Evolutionary conservation across 1,140 invertebrate genomes (phyloP), one percentile per base, ranked within the genome.

Genomic region (Cardiocondyla obscurior): DNA sequence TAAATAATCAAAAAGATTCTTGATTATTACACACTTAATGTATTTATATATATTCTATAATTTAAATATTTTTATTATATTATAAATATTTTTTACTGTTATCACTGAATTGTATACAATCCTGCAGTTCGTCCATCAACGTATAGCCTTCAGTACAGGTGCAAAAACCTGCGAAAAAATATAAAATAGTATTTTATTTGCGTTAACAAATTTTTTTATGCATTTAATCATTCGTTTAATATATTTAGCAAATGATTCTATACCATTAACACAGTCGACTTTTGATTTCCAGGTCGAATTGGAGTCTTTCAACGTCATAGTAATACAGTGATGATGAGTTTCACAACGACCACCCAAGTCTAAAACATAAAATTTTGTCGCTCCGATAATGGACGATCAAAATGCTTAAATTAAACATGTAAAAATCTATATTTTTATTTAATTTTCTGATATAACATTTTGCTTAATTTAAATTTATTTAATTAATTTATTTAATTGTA

Each of bases 211-310:
- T n/a, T n/a, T n/a, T n/a, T n/a, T n/a, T n/a, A n/a, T n/a, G n/a
- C n/a, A n/a, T n/a, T n/a, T n/a, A n/a, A n/a, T n/a, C n/a, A n/a
- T n/a, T n/a, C n/a, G n/a, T n/a, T n/a, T n/a, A n/a, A 14, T 36
- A 2, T 25, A 62, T 60, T 55, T 55, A 30, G 69, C 6, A 25
- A 28, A n/a, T 12, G 51, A 39, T 76, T 36, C 10, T 58, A 3
- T 88, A 93, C 93, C 91, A 46, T 90, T 25, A 16, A 90, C 69
- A 83, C 93, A 93, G 16, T 92, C 90, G 0, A 93, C 90, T 67
- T 90, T 92, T 42, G 87, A 90, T 12, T 91, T 84, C 74, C 88
- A 82, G 30, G 70, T 83, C 0, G 67, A 77, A 64, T 87, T 88
- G 6, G 89, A 91, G 51, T 92, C 82, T 6, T 30, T 88, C 64